Base-by-base conservation (phyloP, 2,113 vertebrate genomes). In the Neodontobutis hainanensis region DNA sequence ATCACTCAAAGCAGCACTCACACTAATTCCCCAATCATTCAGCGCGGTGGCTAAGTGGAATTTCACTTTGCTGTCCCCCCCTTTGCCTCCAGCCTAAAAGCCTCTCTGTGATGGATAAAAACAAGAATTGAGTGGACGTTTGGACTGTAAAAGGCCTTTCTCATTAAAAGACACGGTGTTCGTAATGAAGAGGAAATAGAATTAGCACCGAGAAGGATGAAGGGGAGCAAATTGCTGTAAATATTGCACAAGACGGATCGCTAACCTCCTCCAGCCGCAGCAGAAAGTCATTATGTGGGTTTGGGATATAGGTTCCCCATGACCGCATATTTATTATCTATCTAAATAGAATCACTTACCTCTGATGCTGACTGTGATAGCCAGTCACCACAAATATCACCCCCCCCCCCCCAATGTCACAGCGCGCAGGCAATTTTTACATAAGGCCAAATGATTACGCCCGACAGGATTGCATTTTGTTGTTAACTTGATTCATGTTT, bases 301-400 rank as follows among this genome's bases (percentile, higher is more conserved):
- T 92, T 88, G 83, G 84, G 87, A 90, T 90, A 90, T 88, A 90
- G 85, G 88, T 91, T 90, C 85, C 89, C 72, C 77, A 89, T 90
- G 89, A 91, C 85, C 81, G 81, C 84, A 89, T 90, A 90, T 91
- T 91, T 90, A 89, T 93, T 91, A 92, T 91, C 84, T 85, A 90
- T 90, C 89, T 89, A 90, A 93, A 92, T 91, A 85, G 87, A 91
- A 92, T 92, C 87, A 91, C 89, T 88, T 91, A 89, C 87, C 84
- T 88, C 87, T 79, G 87, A 91, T 92, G 83, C 85, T 77, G 80
- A 11, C 75, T 88, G 66, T 88, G 91, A 91, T 91, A 92, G 88
- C 77, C 80, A 85, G 78, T 83, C 80, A 81, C 86, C 74, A 80
- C 85, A 85, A 87, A 85, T 86, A 87, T 79, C 83, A 83, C 64